Base-by-base conservation (phyloP, 2,797 vertebrate species). In the Echiichthys vipera region DNA sequence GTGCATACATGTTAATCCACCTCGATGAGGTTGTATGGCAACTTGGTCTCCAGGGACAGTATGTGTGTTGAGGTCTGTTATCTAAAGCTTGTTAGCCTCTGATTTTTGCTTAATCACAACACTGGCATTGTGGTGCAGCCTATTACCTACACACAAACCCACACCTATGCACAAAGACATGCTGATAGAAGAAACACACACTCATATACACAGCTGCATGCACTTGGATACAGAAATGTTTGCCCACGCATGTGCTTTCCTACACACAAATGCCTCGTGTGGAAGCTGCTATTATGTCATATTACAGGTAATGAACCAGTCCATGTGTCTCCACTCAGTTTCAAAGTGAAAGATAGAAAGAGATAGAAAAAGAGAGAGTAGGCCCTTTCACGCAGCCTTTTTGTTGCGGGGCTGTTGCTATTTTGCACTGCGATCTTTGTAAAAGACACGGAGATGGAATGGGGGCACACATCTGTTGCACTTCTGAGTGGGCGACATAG, bases 251-350 rank as follows among this genome's bases (percentile, higher is more conserved):
- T 69, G 43, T 68, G 65, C 59, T 64, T 36, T 43, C 61, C 55
- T 65, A 68, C 50, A 76, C 57, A 51, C 68, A 63, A 36, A 64
- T 64, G 77, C 63, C 74, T 82, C 78, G 59, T 74, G 72, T 78
- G 73, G 65, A 74, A 65, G 72, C 75, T 74, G 70, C 80, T 72
- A 82, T 88, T 82, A 84, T 55, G 45, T 50, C 62, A 57, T 61
- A 89, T 85, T 90, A 88, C 64, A 85, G 75, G 71, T 84, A 86
- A 89, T 91, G 78, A 91, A 78, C 40, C 56, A 55, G 64, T 58
- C 81, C 86, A 80, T 85, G 85, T 89, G 89, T 74, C 74, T 73
- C 56, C 24, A 75, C 73, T 84, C 70, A 66, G 65, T 34, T 66
- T 74, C 24, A 70, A 56, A 81, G 56, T 56, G 49, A 74, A 65